Percentiles rank a stretch among this genome's conserved stretches.
Conservation (phyloP, 2,113 vertebrate genomes). For the Atractosteus spatula region DNA sequence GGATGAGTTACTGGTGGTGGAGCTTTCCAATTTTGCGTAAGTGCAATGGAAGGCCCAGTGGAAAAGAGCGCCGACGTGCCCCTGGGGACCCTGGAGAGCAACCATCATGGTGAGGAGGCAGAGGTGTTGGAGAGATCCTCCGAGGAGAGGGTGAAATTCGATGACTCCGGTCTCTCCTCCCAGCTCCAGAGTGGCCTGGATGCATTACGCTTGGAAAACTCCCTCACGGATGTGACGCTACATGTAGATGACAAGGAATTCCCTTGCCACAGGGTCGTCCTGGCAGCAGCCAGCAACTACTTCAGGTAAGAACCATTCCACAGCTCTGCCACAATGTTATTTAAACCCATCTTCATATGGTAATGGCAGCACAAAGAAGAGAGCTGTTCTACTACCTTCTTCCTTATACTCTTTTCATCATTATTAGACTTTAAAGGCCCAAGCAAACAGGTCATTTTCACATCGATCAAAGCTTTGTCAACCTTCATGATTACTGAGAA, state of each 20-base stretch:
- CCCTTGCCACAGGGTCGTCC: conserved; percentile 85
- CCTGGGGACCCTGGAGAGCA: conserved; percentile 41
- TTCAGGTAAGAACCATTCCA: conserved; percentile 79
- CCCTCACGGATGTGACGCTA: conserved; percentile 85
- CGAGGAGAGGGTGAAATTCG: conserved; percentile 66
- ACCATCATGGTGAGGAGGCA: conserved; percentile 44
- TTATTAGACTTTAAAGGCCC: too few relatives aligned
- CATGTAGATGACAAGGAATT: conserved; percentile 81
- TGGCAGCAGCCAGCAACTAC: conserved; percentile 93
- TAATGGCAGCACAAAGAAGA: too few relatives aligned
- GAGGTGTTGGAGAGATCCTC: conserved; percentile 59
- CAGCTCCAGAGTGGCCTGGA: conserved; percentile 88
- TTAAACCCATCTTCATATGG: too few relatives aligned
- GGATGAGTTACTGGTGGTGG: conserved; percentile 46
- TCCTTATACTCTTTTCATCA: too few relatives aligned
- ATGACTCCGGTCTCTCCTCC: conserved; percentile 79
- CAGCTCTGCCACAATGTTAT: too few relatives aligned
- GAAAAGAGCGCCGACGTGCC: conserved; percentile 78
- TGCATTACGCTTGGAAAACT: conserved; percentile 79
- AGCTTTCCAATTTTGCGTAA: not conserved
- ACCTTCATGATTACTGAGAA: too few relatives aligned
- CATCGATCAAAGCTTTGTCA: too few relatives aligned
- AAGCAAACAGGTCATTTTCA: too few relatives aligned
- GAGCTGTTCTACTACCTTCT: too few relatives aligned
- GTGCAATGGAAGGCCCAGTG: conserved; percentile 74